Conservation (phyloP, 2,113 vertebrate genomes). For the Hydrolagus affinis region DNA sequence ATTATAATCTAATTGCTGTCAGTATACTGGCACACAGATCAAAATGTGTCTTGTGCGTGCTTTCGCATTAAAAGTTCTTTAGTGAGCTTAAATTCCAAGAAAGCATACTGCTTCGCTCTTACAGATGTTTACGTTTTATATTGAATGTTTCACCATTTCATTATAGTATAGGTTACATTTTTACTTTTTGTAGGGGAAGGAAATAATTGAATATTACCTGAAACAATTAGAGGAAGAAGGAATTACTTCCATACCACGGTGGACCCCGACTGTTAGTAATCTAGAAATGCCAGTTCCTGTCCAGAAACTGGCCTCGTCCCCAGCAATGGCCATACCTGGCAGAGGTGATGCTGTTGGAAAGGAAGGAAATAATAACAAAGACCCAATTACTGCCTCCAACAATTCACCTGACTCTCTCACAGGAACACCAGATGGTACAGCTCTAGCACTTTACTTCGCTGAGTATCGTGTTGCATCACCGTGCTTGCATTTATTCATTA, state of each 20-base stretch:
- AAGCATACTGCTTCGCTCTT: neutral
- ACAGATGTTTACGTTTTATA: neutral
- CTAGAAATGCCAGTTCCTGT: slow-evolving; percentile 44
- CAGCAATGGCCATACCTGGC: slow-evolving; percentile 50
- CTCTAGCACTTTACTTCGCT: neutral
- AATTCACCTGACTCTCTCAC: slow-evolving; percentile 50
- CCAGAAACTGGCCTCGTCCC: slow-evolving; percentile 40
- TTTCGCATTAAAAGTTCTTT: neutral
- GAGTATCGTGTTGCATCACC: neutral
- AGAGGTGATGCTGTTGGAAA: slow-evolving; percentile 40
- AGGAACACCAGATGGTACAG: slow-evolving; percentile 68
- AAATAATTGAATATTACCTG: slow-evolving; percentile 91
- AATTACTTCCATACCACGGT: slow-evolving; percentile 73
- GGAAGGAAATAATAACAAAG: slow-evolving; percentile 51
- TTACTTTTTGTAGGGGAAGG: slow-evolving; percentile 71
- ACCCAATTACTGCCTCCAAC: slow-evolving; percentile 46
- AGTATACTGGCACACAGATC: too few species aligned
- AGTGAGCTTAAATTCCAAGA: neutral
- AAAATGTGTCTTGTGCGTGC: neutral
- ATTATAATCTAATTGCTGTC: neutral
- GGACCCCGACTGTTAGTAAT: slow-evolving; percentile 54
- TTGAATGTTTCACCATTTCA: neutral
- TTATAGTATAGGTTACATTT: neutral
- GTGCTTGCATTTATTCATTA: neutral
- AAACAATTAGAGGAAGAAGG: slow-evolving; percentile 79